Evolutionary conservation across 1,140 invertebrate genomes (phyloP), one percentile per base, ranked within the genome.

Genomic region (Maconellicoccus hirsutus): DNA sequence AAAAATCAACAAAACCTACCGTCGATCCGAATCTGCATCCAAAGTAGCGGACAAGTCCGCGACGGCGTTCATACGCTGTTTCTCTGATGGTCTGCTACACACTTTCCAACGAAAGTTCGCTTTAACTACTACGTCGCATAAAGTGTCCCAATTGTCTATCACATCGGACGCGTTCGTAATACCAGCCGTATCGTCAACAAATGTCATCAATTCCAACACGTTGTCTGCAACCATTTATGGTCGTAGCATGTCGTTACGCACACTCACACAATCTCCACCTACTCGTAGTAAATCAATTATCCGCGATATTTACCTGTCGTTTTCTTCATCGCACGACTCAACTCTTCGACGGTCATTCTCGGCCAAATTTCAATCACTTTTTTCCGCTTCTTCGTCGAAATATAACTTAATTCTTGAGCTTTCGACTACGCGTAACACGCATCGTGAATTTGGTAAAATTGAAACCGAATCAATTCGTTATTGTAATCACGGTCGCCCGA

Each of bases 311-410:
- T 78, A 84, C 83, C 80, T 69, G 84, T 71, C 80, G 84, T 79
- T 78, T 82, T 85, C 14, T 76, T 72, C 25, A 81, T 70, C 2
- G 75, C 70, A 59, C 83, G 76, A 23, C 89, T 85, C 73, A 94
- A 79, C 77, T 94, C 86, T 70, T 77, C 72, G 0, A 93, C 84
- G 16, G 87, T 91, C 83, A 93, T 93, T 75, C 87, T 84, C 61
- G 82, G 80, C 91, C 91, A 94, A 71, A 93, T 80, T 69, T 85
- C 82, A 7, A 89, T 78, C 10, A 86, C 77, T 73, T 79, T 76
- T 4, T 73, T 75, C 74, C 77, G 73, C 70, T 76, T 76, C 71
- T 81, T 72, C 71, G 33, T 8, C 8, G 42, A 39, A 4, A 22
- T 27, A 23, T 25, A 71, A 52, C 22, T 12, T n/a, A 71, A 52